These are phyloP conservation scores for Hipparchia semele DNA, from an alignment of 2,888 invertebrate genomes.

Conservation along the genomic window DNA sequence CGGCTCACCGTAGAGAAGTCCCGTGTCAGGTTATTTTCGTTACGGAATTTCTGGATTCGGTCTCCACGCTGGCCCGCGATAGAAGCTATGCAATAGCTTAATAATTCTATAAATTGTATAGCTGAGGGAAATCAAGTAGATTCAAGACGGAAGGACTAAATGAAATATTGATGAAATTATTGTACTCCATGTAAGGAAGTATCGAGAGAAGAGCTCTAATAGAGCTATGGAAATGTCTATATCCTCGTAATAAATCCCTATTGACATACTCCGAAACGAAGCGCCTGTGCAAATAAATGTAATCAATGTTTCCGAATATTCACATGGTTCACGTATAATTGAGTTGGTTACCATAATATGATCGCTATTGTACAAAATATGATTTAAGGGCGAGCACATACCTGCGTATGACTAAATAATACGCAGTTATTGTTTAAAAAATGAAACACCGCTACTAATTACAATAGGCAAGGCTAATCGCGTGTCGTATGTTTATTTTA, in stretches of 20 bases:
- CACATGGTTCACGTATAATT: conserved; percentile 23
- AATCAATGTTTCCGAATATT: conserved; percentile 19
- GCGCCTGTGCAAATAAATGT: conserved; percentile 25
- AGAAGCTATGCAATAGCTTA: too few relatives aligned
- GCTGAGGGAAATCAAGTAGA: background rate
- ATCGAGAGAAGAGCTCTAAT: background rate
- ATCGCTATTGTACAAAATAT: conserved; percentile 22
- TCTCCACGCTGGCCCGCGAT: too few relatives aligned
- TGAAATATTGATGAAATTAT: background rate
- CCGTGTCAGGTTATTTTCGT: too few relatives aligned
- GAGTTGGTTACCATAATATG: conserved; percentile 28
- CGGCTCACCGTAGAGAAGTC: too few relatives aligned
- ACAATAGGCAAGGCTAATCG: too few relatives aligned
- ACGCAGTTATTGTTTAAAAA: background rate
- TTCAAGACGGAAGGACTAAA: too few relatives aligned
- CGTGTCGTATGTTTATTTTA: too few relatives aligned
- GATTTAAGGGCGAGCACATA: background rate
- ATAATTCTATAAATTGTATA: too few relatives aligned
- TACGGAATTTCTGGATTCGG: too few relatives aligned
- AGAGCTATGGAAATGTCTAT: background rate
- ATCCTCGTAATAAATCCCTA: conserved; percentile 2
- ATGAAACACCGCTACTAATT: too few relatives aligned
- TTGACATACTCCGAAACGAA: conserved; percentile 10
- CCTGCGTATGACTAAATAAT: background rate
- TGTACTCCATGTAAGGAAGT: background rate